Conservation (phyloP, 2,113 vertebrate genomes). For the Antechinus flavipes region DNA sequence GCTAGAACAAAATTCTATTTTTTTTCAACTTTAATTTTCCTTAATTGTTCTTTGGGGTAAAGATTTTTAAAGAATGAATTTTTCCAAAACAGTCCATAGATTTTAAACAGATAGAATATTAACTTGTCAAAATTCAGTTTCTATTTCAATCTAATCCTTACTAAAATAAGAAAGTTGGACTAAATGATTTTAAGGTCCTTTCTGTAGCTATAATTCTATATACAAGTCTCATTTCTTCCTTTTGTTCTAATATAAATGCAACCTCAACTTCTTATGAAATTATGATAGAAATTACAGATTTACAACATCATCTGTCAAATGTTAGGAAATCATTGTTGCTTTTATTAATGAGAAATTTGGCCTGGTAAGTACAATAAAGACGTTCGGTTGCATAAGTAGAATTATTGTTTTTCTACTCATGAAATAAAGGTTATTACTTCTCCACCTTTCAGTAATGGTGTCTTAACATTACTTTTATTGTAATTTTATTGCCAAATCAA, state of each 20-base stretch:
- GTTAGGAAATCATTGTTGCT: conserved; percentile 15
- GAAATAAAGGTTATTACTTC: conserved; percentile 53
- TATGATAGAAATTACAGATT: not conserved
- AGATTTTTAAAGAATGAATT: conserved; percentile 33
- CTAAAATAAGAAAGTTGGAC: conserved; percentile 49
- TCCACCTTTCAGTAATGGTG: conserved; percentile 52
- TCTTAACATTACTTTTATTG: conserved; percentile 82
- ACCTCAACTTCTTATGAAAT: not conserved
- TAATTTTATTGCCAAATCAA: conserved; percentile 86
- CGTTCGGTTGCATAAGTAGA: conserved; percentile 29
- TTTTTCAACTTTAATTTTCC: conserved; percentile 41
- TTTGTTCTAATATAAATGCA: not conserved
- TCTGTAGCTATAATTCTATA: conserved; percentile 20
- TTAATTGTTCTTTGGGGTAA: conserved; percentile 34
- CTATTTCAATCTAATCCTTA: conserved; percentile 59
- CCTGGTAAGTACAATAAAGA: conserved; percentile 4
- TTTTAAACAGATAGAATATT: conserved; percentile 73
- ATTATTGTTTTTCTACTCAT: conserved; percentile 38
- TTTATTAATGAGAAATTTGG: conserved; percentile 31
- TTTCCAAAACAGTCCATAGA: conserved; percentile 54
- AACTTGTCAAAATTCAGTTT: conserved; percentile 71
- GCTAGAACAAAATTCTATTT: not conserved
- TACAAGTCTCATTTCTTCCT: conserved; percentile 7
- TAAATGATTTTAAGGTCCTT: conserved; percentile 15
- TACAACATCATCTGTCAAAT: not conserved